Base-by-base conservation (phyloP, 2,113 vertebrate species). In the Orycteropus afer region DNA sequence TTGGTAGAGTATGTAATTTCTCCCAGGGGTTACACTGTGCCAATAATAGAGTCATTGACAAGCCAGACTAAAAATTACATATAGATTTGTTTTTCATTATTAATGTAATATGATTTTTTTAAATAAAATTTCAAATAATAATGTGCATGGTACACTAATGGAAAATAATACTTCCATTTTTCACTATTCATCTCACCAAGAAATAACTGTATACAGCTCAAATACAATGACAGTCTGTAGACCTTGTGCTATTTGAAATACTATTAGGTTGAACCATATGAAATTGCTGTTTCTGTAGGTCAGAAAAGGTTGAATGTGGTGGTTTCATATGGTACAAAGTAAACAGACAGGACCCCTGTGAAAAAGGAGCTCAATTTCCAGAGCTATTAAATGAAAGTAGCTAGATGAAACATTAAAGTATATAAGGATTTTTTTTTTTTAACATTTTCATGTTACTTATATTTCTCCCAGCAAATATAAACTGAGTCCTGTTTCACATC, bases 391-490 rank as follows among this genome's bases (percentile, higher is more conserved):
- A 55, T 92, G 85, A 80, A 92, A 96, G 42, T 67, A 40, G 17
- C 79, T 83, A 79, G 67, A 92, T 83, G 32, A 96, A 95, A 73
- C 79, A 73, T 81, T 95, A 25, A 92, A 34, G 7, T 59, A 92
- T 34, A 53, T 65, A 88, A 86, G 78, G 42, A 67, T 37, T 85
- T 18, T 59, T 92, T 84, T 95, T 73, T 93, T 96, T 90, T 53
- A 15, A 69, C n/a, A 37, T 37, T 65, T 96, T 91, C n/a, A 83
- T 86, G 37, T 92, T 95, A 42, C 55, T 87, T 90, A 67, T 93
- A 74, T 97, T 96, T 92, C 47, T 89, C 27, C 32, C 83, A 86
- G 53, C 93, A 96, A 97, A 97, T 90, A 94, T 78, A 89, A 85
- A 34, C 29, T 23, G 37, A 71, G n/a, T 83, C 45, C 57, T 77